Conservation (phyloP, 2,888 invertebrate species). For the Marasmarcha lunaedactyla region DNA sequence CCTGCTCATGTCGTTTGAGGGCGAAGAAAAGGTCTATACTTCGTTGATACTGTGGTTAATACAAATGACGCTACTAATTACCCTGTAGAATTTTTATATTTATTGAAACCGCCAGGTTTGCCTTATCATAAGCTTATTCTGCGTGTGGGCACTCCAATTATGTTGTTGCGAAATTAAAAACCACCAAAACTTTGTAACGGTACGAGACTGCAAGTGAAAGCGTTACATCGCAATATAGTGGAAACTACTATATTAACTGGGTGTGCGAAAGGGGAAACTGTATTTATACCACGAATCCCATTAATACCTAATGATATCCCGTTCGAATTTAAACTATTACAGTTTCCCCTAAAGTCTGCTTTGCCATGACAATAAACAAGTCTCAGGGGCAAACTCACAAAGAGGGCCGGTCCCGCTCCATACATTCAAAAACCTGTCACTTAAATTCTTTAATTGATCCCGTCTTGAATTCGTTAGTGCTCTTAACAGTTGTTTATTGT, state of each 20-base stretch:
- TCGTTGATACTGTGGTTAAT: slow-evolving; percentile 18
- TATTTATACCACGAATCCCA: slow-evolving; percentile 9
- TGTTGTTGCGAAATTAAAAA: slow-evolving; percentile 15
- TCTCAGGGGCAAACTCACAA: background rate
- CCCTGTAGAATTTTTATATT: slow-evolving; percentile 21
- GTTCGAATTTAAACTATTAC: slow-evolving; percentile 7
- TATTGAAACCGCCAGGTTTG: slow-evolving; percentile 19
- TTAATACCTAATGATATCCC: slow-evolving; percentile 5
- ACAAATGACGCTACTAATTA: slow-evolving; percentile 14
- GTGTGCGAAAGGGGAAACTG: slow-evolving; percentile 3
- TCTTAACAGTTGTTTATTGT: too few relatives aligned
- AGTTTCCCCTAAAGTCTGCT: slow-evolving; percentile 5
- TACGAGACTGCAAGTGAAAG: slow-evolving; percentile 12
- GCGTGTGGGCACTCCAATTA: slow-evolving; percentile 14
- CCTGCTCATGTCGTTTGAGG: background rate
- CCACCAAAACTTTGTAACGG: slow-evolving; percentile 17
- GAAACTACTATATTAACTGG: slow-evolving; percentile 10
- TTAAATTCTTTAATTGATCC: too few relatives aligned
- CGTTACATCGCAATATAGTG: slow-evolving; percentile 16
- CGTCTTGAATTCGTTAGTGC: too few relatives aligned
- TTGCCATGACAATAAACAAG: slow-evolving; percentile 1
- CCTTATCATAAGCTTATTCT: slow-evolving; percentile 16
- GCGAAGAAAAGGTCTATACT: slow-evolving; percentile 8
- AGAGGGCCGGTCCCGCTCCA: too few relatives aligned
- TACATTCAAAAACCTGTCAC: too few relatives aligned